These are phyloP conservation scores for Brenthis ino DNA, from an alignment of 2,888 invertebrate species.

Conservation along the genomic window DNA sequence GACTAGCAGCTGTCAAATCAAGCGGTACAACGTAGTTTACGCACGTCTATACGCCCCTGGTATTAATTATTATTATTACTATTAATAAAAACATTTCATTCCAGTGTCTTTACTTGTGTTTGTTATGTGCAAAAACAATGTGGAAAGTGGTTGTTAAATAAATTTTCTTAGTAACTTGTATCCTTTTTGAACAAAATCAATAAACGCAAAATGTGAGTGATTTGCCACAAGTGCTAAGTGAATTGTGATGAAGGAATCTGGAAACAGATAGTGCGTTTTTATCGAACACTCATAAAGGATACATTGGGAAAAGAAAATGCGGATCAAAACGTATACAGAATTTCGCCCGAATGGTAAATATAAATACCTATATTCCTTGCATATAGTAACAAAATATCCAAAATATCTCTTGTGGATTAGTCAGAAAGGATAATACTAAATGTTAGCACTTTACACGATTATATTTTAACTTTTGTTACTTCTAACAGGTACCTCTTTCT, in stretches of 20 bases:
- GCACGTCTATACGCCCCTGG: slow-evolving; percentile 21
- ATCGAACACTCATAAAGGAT: slow-evolving; percentile 78
- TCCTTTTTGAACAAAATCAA: slow-evolving; percentile 74
- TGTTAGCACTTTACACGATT: too few relatives aligned
- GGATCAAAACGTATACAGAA: slow-evolving; percentile 76
- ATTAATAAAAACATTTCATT: slow-evolving; percentile 45
- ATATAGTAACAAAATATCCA: not conserved
- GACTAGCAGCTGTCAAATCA: slow-evolving; percentile 79
- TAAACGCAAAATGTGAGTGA: slow-evolving; percentile 73
- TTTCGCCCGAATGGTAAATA: slow-evolving; percentile 80
- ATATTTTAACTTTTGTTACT: too few relatives aligned
- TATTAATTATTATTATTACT: slow-evolving; percentile 36
- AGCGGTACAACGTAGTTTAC: slow-evolving; percentile 58
- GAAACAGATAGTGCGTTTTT: slow-evolving; percentile 63
- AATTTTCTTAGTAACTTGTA: slow-evolving; percentile 77
- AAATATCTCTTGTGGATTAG: too few relatives aligned
- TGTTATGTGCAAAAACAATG: slow-evolving; percentile 82
- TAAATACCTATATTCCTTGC: slow-evolving; percentile 33
- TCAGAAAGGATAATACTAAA: too few relatives aligned
- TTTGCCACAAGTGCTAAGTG: slow-evolving; percentile 61
- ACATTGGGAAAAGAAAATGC: slow-evolving; percentile 81
- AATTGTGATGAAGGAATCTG: slow-evolving; percentile 73
- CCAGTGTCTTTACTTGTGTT: slow-evolving; percentile 82
- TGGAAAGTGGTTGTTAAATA: slow-evolving; percentile 82
- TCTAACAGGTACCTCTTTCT: too few relatives aligned